phyloP scores from a whole-genome alignment of 2,113 vertebrate genomes.

The Lota lota region DNA sequence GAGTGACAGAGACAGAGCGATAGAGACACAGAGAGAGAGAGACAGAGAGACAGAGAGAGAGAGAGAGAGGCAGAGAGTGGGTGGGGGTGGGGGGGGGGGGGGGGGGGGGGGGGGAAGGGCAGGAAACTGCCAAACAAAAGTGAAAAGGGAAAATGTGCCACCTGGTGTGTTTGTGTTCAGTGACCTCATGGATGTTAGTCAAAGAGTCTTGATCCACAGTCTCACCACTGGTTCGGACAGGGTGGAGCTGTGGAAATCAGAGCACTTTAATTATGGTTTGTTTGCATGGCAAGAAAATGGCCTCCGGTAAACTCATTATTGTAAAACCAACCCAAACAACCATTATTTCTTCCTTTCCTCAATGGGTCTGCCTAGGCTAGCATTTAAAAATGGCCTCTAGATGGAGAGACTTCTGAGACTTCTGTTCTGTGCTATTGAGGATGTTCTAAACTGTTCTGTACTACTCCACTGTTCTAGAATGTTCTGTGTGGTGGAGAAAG shows the following conservation, averaged over 20 bases:
- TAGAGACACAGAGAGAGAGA: not conserved
- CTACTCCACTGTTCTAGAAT: not conserved
- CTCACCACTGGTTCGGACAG: constrained; percentile 34
- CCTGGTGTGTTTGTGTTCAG: constrained; percentile 38
- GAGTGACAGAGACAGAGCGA: not conserved
- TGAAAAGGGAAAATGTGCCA: constrained; percentile 42
- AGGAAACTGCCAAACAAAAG: no score
- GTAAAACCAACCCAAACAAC: constrained; percentile 51
- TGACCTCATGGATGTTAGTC: constrained; percentile 30
- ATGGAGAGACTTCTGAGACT: no score
- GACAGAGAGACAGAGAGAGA: not conserved
- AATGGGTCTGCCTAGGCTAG: not conserved
- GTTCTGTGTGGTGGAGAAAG: no score
- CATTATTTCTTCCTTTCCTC: not conserved
- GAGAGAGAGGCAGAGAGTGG: not conserved
- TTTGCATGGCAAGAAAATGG: not conserved
- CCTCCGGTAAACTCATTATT: constrained; percentile 58
- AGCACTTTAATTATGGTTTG: constrained; percentile 37
- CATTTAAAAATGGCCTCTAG: no score
- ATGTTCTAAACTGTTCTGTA: no score
- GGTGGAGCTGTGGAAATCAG: constrained; percentile 39
- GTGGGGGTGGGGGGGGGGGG: no score
- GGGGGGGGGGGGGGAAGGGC: no score
- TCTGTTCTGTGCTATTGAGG: not conserved
- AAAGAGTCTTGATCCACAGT: constrained; percentile 54